phyloP scores from a whole-genome alignment of 2,113 vertebrate genomes.

The Actenoides hombroni region DNA sequence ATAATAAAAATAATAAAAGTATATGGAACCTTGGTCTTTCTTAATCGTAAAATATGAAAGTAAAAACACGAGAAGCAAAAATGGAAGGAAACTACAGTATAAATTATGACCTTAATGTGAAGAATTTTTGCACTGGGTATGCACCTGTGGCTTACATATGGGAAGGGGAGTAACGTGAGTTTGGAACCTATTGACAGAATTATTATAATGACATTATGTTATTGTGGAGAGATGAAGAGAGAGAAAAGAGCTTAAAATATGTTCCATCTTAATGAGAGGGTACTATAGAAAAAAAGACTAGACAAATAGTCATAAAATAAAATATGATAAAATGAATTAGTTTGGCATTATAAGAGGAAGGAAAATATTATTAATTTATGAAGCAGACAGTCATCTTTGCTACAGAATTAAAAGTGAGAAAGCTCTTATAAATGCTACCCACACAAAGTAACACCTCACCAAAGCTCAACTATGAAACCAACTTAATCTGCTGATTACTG shows the following conservation, averaged over 20 bases:
- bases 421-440: slow-evolving; percentile 69
- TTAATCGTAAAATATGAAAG: neutral
- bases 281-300: neutral
- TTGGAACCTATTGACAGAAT: neutral
- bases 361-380: slow-evolving; percentile 72
- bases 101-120: neutral
- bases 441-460: slow-evolving; percentile 55
- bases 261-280: neutral
- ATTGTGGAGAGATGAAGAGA: neutral
- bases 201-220: neutral
- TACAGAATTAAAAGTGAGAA: slow-evolving; percentile 72
- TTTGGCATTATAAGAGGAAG: slow-evolving; percentile 49
- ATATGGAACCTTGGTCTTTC: neutral
- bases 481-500: slow-evolving; percentile 69
- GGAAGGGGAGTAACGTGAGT: neutral
- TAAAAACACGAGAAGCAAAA: neutral
- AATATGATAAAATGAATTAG: neutral
- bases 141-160: neutral
- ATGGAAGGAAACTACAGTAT: neutral
- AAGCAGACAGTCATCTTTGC: slow-evolving; percentile 70
- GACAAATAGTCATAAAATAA: neutral
- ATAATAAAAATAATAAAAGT: neutral
- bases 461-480: slow-evolving; percentile 66
- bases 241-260: neutral
- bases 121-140: neutral